Evolutionary conservation across 1,140 invertebrate genomes (phyloP), one percentile per base, ranked within the genome.

Genomic region (Euura lappo): DNA sequence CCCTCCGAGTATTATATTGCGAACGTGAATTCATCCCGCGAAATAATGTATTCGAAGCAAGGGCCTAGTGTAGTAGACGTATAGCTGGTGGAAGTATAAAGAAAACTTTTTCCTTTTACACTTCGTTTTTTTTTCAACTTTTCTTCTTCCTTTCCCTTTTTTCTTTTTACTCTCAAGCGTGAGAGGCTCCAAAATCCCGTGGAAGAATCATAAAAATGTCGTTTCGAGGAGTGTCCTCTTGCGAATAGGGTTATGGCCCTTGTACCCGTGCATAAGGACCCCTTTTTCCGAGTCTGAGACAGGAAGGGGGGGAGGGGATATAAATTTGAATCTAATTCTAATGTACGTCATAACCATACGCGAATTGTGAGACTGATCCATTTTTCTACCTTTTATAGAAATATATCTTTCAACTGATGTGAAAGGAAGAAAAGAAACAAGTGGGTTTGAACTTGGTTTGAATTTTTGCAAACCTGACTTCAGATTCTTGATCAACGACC

Each of bases 71-170:
- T 2, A n/a, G n/a, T n/a, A n/a, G n/a, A n/a, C 7, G 51, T 64
- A 64, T 64, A 64, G n/a, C n/a, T n/a, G n/a, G n/a, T n/a, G n/a
- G n/a, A 68, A 68, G 13, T 6, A 68, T 44, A 2, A 68, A 42
- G 42, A 68, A 42, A 44, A 68, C 7, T 68, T 42, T 68, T 68
- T 44, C 66, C n/a, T n/a, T n/a, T n/a, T n/a, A n/a, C n/a, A n/a
- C n/a, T n/a, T n/a, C n/a, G n/a, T n/a, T n/a, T n/a, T n/a, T n/a
- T n/a, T n/a, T n/a, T n/a, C n/a, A n/a, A 8, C 51, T n/a, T 8
- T 64, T n/a, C 51, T 7, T n/a, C n/a, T 64, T 64, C 51, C 51
- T n/a, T 8, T 64, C 51, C n/a, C 51, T 64, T n/a, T n/a, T n/a
- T n/a, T n/a, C n/a, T n/a, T n/a, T n/a, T n/a, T n/a, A n/a, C n/a